phyloP scores from a whole-genome alignment of 2,888 invertebrate genomes.

The Microplitis deprimator region DNA sequence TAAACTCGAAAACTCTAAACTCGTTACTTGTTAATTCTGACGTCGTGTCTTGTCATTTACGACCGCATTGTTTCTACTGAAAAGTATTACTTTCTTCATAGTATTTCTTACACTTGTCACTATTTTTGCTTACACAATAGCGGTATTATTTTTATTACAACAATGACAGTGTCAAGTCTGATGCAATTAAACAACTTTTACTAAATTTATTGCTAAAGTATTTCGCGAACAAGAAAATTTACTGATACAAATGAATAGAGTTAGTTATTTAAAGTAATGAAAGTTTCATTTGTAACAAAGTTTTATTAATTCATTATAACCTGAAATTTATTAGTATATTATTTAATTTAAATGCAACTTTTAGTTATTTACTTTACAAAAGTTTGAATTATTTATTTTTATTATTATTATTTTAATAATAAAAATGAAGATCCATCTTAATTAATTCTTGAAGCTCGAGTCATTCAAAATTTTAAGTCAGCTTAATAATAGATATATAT shows the following conservation, averaged over 20 bases:
- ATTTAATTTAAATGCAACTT: neutral
- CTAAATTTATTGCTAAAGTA: neutral
- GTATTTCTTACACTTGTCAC: too few species aligned
- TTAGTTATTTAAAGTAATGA: neutral
- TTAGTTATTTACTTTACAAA: neutral
- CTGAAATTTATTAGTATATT: neutral
- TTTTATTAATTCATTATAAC: neutral
- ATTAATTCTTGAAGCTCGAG: too few species aligned
- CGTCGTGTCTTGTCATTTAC: neutral
- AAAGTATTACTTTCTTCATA: too few species aligned
- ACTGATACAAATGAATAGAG: neutral
- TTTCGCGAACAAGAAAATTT: neutral
- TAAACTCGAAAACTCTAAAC: neutral
- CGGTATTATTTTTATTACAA: neutral
- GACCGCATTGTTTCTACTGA: too few species aligned
- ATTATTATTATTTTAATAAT: neutral
- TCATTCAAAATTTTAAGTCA: too few species aligned
- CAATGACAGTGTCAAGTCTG: neutral
- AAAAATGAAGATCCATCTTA: neutral
- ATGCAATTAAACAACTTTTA: neutral
- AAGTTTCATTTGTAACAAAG: neutral
- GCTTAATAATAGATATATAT: too few species aligned
- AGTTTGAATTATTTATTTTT: neutral
- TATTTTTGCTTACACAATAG: too few species aligned
- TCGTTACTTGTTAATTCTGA: neutral